Percentiles rank a stretch among this genome's conserved stretches.
Evolutionary conservation across 2,797 vertebrate species (phyloP).

Genomic region (Phoxinus dragarum): DNA sequence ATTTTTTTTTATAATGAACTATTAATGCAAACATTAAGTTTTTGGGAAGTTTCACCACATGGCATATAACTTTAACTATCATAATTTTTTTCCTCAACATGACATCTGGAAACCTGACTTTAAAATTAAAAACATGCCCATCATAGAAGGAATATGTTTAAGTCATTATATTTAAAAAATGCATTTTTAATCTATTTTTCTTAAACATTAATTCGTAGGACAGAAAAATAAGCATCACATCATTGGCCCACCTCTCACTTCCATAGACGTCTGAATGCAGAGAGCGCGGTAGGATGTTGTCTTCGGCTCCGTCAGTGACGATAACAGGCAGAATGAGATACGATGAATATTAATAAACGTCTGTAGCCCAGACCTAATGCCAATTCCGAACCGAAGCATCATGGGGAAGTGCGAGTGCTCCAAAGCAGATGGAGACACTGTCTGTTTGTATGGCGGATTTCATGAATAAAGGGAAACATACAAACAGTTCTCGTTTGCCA

Average conservation of each 20-base stretch:
- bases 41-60: background rate
- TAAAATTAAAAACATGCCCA: background rate
- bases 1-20: background rate
- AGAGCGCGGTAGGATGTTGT: constrained; percentile 51
- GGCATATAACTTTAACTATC: background rate
- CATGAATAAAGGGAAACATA: constrained; percentile 49
- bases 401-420: constrained; percentile 31
- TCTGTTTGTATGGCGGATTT: constrained; percentile 55
- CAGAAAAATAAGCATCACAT: background rate
- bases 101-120: background rate
- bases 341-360: constrained; percentile 61
- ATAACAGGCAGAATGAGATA: constrained; percentile 43
- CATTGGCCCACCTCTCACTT: constrained; percentile 63
- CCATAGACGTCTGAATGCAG: constrained; percentile 63
- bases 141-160: background rate
- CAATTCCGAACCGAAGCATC: constrained; percentile 22
- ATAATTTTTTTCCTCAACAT: background rate
- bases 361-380: constrained; percentile 10
- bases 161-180: background rate
- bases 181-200: background rate
- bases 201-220: background rate
- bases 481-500: constrained; percentile 33
- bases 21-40: background rate
- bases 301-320: constrained; percentile 53
- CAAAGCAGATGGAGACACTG: constrained; percentile 44